A percentile compares a stretch with the other conserved stretches of the same genome.
Evolutionary conservation across 2,797 vertebrate species (phyloP).

Genomic region (Morelia viridis): DNA sequence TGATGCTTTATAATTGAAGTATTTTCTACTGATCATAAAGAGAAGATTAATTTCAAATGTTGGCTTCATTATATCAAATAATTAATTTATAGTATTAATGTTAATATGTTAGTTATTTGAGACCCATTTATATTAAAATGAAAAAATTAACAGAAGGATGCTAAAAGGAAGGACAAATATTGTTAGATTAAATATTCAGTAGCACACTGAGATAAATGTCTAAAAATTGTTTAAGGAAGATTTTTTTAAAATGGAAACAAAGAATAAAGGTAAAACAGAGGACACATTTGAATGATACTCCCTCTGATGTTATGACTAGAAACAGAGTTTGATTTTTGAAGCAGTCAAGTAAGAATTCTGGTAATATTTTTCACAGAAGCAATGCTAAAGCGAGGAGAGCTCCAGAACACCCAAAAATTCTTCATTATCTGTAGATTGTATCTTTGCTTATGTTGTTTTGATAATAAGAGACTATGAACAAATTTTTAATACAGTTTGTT

Average conservation of each 20-base stretch:
- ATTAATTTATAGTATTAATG: background rate
- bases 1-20: slow-evolving; percentile 9
- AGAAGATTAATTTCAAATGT: slow-evolving; percentile 22
- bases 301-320: slow-evolving; percentile 23
- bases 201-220: slow-evolving; percentile 44
- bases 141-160: background rate
- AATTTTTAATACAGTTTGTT: slow-evolving; percentile 52
- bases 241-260: background rate
- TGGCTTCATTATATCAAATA: slow-evolving; percentile 18
- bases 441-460: slow-evolving; percentile 56
- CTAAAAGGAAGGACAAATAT: slow-evolving; percentile 49
- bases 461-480: slow-evolving; percentile 29
- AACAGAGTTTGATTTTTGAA: slow-evolving; percentile 11
- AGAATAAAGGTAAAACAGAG: background rate
- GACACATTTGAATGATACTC: slow-evolving; percentile 30
- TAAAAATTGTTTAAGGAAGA: background rate
- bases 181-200: slow-evolving; percentile 54
- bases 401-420: slow-evolving; percentile 13
- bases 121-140: background rate
- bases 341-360: slow-evolving; percentile 19
- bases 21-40: background rate
- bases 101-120: slow-evolving; percentile 46
- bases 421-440: slow-evolving; percentile 34
- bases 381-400: slow-evolving; percentile 26
- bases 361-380: slow-evolving; percentile 15